Conservation (phyloP, 1,140 invertebrate species). For the Drosophila varians region DNA sequence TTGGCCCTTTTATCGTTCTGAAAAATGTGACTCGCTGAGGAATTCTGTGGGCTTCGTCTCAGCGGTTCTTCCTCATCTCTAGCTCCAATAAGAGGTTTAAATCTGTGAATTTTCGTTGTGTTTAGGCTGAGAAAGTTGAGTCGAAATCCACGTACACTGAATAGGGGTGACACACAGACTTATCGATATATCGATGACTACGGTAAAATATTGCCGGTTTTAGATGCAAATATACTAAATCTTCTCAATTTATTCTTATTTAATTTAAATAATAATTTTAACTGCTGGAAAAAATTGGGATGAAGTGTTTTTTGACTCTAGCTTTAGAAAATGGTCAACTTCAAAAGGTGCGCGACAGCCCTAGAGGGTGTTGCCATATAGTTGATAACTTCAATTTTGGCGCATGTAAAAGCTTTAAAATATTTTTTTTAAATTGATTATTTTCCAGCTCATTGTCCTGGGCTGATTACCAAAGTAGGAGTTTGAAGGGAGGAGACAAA, state of each 20-base stretch:
- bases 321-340: too few relatives aligned
- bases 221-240: too few relatives aligned
- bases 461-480: not conserved
- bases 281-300: too few relatives aligned
- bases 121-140: slow-evolving; percentile 21
- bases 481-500: not conserved
- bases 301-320: too few relatives aligned
- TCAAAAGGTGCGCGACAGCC: too few relatives aligned
- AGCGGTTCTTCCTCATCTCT: slow-evolving; percentile 17
- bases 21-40: not conserved
- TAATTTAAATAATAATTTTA: not conserved
- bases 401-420: not conserved
- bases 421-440: not conserved
- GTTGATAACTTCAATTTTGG: not conserved
- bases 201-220: not conserved
- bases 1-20: too few relatives aligned
- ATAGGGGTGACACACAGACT: slow-evolving; percentile 5
- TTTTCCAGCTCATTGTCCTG: not conserved
- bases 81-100: not conserved
- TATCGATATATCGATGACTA: slow-evolving; percentile 10
- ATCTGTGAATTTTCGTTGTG: not conserved
- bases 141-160: slow-evolving; percentile 48
- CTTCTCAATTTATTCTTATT: not conserved
- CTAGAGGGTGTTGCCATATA: not conserved
- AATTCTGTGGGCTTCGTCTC: not conserved